Base-by-base conservation (phyloP, 2,888 invertebrate species). In the Pyrgus malvae region DNA sequence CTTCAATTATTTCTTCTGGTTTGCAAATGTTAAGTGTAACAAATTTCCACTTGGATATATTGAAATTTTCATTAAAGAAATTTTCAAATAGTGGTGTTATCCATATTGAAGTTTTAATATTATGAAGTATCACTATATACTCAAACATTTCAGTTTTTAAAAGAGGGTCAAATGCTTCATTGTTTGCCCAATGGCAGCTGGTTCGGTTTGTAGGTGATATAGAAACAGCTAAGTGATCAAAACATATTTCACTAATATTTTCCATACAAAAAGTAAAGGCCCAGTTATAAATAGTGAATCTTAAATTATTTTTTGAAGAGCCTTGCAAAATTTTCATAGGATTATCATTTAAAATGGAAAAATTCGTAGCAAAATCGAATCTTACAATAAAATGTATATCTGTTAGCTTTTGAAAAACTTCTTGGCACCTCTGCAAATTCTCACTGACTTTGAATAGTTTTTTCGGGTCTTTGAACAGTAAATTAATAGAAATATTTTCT, bases 361-460 rank as follows among this genome's bases (percentile, higher is more conserved):
- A n/a, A n/a, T n/a, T n/a, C n/a, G n/a, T n/a, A n/a, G 14, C 12
- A 21, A 17, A 9, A 2, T 16, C 12, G 17, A 11, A 16, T 16
- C 9, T 17, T 17, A 50, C 80, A 56, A 83, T 66, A 63, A 88
- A 81, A 67, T 85, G 76, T 1, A 87, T 60, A 65, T 78, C 77
- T 45, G 74, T 68, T 60, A 85, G 74, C 9, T 78, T 67, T 63
- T 72, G 58, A 66, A 88, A 83, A 3, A 78, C 49, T 40, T 70
- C 61, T 65, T 83, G 80, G 58, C 70, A 78, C 38, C 66, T 5
- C 1, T 1, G 58, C 9, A 82, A 58, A 8, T 56, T 55, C 33
- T 62, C 54, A n/a, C 5, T 5, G 6, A 6, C 40, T 6, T 12
- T 12, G 6, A 11, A 14, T n/a, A 37, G 7, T 29, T 16, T 5